Conservation (phyloP, 2,888 invertebrate species). For the Carabus problematicus region DNA sequence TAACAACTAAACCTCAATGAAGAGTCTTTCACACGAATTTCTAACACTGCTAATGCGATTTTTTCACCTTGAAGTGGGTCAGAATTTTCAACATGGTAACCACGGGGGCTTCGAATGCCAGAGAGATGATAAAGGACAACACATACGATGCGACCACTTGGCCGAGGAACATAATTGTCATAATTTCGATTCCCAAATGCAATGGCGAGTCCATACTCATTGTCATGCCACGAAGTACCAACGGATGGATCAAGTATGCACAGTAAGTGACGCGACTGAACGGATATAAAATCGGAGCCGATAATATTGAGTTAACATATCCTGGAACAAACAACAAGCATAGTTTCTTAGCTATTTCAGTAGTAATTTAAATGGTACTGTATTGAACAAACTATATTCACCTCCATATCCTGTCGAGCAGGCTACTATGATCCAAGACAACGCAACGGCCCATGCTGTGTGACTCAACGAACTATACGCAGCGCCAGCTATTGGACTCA, state of each 20-base stretch:
- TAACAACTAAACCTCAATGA: not conserved
- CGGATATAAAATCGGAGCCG: constrained; percentile 80
- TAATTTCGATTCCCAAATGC: constrained; percentile 79
- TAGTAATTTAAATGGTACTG: too few relatives aligned
- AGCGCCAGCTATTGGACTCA: constrained; percentile 74
- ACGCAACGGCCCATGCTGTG: constrained; percentile 80
- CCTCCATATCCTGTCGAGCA: constrained; percentile 87
- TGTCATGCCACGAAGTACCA: constrained; percentile 79
- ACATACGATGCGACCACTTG: constrained; percentile 81
- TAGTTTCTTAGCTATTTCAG: too few relatives aligned
- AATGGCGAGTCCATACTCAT: constrained; percentile 84
- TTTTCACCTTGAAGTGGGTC: constrained; percentile 43
- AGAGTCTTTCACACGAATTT: constrained; percentile 7
- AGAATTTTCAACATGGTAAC: constrained; percentile 79
- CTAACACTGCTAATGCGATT: constrained; percentile 6
- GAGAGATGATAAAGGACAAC: constrained; percentile 78
- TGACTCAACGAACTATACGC: constrained; percentile 83
- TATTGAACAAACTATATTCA: too few relatives aligned
- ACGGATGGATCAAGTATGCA: constrained; percentile 84
- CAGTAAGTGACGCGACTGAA: constrained; percentile 88
- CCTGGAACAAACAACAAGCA: constrained; percentile 58
- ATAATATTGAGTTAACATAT: constrained; percentile 73
- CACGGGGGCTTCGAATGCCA: constrained; percentile 85
- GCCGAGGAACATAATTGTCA: constrained; percentile 81
- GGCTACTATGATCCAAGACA: constrained; percentile 85